phyloP scores from a whole-genome alignment of 1,140 invertebrate genomes.

The Drosophila albomicans region DNA sequence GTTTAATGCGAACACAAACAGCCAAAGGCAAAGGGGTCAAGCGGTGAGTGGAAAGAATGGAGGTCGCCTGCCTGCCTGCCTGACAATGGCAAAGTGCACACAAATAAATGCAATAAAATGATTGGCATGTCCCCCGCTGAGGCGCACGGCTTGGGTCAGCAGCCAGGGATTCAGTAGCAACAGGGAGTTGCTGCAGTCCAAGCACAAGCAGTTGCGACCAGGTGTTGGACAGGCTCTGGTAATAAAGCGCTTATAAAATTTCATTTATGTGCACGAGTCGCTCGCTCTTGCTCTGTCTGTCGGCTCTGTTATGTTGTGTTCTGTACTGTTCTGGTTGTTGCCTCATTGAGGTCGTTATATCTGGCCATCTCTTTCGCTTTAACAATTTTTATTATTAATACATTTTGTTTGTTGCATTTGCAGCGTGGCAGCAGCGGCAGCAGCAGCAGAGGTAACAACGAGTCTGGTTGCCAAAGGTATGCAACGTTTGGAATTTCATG shows the following conservation, averaged over 20 bases:
- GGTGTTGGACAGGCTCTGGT: slow-evolving; percentile 63
- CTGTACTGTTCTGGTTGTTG: neutral
- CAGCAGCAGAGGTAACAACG: slow-evolving; percentile 17
- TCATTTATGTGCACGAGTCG: slow-evolving; percentile 66
- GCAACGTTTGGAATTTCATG: slow-evolving; percentile 78
- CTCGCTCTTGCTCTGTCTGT: slow-evolving; percentile 3
- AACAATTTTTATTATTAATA: slow-evolving; percentile 82
- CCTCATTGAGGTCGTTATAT: slow-evolving; percentile 21
- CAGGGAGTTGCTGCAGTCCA: slow-evolving; percentile 3
- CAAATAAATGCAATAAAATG: slow-evolving; percentile 83
- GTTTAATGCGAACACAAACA: slow-evolving; percentile 69
- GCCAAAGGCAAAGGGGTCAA: slow-evolving; percentile 18
- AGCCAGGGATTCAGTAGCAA: slow-evolving; percentile 50
- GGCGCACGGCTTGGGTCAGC: slow-evolving; percentile 17
- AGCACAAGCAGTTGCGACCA: slow-evolving; percentile 31
- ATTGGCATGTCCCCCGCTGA: slow-evolving; percentile 73
- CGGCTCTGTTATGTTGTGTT: neutral
- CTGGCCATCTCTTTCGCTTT: slow-evolving; percentile 44
- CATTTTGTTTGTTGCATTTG: slow-evolving; percentile 77
- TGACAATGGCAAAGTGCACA: slow-evolving; percentile 80
- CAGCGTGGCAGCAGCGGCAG: slow-evolving; percentile 10
- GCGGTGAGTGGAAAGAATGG: neutral
- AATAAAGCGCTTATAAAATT: slow-evolving; percentile 83
- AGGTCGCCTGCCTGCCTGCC: slow-evolving; percentile 15
- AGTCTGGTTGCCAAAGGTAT: slow-evolving; percentile 69